Conservation (phyloP, 2,797 vertebrate genomes). For the Serranus cabrilla region DNA sequence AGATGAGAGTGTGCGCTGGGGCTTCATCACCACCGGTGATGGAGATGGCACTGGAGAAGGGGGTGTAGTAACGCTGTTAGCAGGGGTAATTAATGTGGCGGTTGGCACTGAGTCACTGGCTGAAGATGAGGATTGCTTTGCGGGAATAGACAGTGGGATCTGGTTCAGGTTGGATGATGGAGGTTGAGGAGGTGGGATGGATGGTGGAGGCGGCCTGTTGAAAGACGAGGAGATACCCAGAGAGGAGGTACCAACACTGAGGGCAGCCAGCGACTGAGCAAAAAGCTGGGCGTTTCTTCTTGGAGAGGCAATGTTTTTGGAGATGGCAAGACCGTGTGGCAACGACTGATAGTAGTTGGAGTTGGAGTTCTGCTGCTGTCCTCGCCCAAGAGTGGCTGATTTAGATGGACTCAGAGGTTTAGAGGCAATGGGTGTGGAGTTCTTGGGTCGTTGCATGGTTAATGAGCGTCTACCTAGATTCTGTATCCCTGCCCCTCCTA, state of each 20-base stretch:
- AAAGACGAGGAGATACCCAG: conserved; percentile 78
- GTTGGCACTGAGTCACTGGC: conserved; percentile 79
- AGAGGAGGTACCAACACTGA: conserved; percentile 76
- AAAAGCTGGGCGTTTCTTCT: conserved; percentile 81
- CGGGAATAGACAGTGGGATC: conserved; percentile 66
- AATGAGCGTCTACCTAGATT: conserved; percentile 73
- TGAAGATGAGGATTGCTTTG: conserved; percentile 66
- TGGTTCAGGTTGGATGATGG: conserved; percentile 64
- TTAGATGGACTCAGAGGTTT: conserved; percentile 69
- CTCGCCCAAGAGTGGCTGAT: conserved; percentile 75
- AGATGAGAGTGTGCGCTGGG: conserved; percentile 65
- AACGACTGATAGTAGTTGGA: conserved; percentile 81
- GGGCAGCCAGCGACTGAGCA: conserved; percentile 82
- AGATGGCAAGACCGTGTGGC: conserved; percentile 84
- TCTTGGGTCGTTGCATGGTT: conserved; percentile 72
- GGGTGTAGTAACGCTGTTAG: conserved; percentile 72
- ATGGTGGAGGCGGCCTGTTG: conserved; percentile 78
- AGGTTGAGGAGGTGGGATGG: conserved; percentile 79
- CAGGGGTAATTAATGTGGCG: conserved; percentile 83
- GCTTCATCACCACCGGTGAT: conserved; percentile 78
- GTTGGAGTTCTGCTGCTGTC: conserved; percentile 70
- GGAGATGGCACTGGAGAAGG: conserved; percentile 74
- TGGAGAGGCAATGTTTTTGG: conserved; percentile 73
- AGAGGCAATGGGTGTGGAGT: conserved; percentile 33
- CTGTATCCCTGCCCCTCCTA: conserved; percentile 59